Evolutionary conservation across 2,797 vertebrate species (phyloP), one percentile per base, ranked within the genome.

Genomic region (Pantherophis alleghaniensis): DNA sequence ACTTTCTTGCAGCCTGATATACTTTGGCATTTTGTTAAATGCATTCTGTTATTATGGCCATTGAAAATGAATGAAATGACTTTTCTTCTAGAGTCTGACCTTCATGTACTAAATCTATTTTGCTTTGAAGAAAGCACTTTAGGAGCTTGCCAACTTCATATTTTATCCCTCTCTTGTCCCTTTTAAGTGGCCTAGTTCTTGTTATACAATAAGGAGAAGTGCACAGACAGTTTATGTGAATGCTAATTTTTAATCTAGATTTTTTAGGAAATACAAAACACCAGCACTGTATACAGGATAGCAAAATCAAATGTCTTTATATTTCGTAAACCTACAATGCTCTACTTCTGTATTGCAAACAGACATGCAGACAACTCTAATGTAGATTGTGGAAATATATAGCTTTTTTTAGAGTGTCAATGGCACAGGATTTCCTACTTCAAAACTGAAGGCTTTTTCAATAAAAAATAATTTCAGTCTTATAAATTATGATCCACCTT

Each of bases 401-500:
- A 93, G 87, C 94, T 83, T 95, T 20, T 51, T 87, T 63, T 63
- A 92, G 51, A 10, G 63, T 91, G 59, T 91, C 69, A 28, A 14
- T 92, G 95, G 93, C 18, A 53, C 92, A 92, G 94, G 94, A 91
- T 88, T 86, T 88, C 83, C 47, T 94, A 91, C 60, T 94, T 94
- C 94, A 90, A 83, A 94, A 94, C 92, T 91, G 28, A 94, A 92
- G 93, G 93, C 89, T 95, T 94, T 94, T 91, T 90, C 32, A 88
- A 92, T 6, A 95, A 95, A 96, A 92, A 94, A 95, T 90, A 92
- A 94, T 94, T 87, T 89, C 42, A 88, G 94, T 93, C 90, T 95
- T 79, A 91, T 51, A 63, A 86, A 53, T 96, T 94, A 95, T 95
- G 95, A 95, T 83, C 93, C 86, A 95, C 89, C 2, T 20, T 95